A percentile compares a stretch with the other conserved stretches of the same genome.
Evolutionary conservation across 2,888 invertebrate species (phyloP).

Genomic region (Pseudococcus longispinus): DNA sequence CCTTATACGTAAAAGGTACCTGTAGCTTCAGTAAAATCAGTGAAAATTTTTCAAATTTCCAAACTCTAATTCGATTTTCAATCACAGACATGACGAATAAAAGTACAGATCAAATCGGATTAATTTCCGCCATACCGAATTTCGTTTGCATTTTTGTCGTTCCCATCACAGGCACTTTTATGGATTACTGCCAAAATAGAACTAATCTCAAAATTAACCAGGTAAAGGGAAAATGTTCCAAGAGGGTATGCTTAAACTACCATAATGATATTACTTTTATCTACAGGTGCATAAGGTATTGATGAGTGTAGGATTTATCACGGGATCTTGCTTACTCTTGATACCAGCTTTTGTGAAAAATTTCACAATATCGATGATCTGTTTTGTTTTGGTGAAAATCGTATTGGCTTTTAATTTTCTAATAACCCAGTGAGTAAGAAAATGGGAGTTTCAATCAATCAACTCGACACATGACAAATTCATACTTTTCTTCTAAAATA

Average conservation of each 20-base stretch:
- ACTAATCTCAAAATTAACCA: not conserved
- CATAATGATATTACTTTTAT: not conserved
- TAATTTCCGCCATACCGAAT: not conserved
- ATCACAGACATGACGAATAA: not conserved
- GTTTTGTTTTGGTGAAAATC: not conserved
- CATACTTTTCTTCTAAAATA: not conserved
- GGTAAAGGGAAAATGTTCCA: not conserved
- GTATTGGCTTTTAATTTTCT: not conserved
- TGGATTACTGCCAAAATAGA: not conserved
- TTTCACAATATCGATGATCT: constrained; percentile 2
- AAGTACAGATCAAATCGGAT: not conserved
- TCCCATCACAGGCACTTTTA: not conserved
- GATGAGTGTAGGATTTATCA: not conserved
- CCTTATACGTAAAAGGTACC: constrained; percentile 50
- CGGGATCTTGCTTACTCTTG: not conserved
- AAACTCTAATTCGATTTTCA: too few relatives aligned
- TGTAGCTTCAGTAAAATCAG: not conserved
- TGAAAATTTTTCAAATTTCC: too few relatives aligned
- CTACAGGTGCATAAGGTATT: not conserved
- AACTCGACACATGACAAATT: too few relatives aligned
- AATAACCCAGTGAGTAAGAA: not conserved
- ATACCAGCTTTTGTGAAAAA: not conserved
- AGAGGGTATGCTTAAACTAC: too few relatives aligned
- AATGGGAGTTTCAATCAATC: too few relatives aligned
- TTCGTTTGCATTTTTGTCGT: not conserved